Evolutionary conservation across 2,797 vertebrate genomes (phyloP).

Genomic region (Rhinophrynus dorsalis): DNA sequence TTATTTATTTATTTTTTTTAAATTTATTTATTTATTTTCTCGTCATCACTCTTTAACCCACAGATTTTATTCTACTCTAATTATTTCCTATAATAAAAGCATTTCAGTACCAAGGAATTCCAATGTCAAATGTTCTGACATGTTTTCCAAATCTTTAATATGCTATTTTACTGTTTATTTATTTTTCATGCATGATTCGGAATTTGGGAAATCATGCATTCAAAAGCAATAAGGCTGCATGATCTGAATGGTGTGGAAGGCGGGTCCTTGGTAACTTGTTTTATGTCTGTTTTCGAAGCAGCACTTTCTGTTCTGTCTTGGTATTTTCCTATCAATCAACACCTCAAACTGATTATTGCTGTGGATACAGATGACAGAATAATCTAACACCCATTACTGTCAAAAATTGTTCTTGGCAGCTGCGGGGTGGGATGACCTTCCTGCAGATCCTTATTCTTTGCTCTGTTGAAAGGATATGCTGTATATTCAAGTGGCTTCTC

Average conservation of each 20-base stretch:
- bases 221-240: slow-evolving; percentile 6
- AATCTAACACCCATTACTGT: slow-evolving; percentile 73
- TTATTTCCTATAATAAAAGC: neutral
- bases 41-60: no score
- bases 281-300: slow-evolving; percentile 46
- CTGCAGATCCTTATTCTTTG: slow-evolving; percentile 60
- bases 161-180: neutral
- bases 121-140: neutral
- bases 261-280: slow-evolving; percentile 25
- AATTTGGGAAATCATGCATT: neutral
- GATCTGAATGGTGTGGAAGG: slow-evolving; percentile 19
- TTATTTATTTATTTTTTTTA: no score
- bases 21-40: no score
- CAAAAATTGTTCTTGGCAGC: slow-evolving; percentile 69
- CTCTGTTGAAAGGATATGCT: slow-evolving; percentile 56
- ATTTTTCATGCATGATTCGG: neutral
- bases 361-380: slow-evolving; percentile 74
- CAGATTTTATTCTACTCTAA: neutral
- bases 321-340: slow-evolving; percentile 72
- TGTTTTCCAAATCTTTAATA: slow-evolving; percentile 48
- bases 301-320: slow-evolving; percentile 57
- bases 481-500: slow-evolving; percentile 29
- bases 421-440: slow-evolving; percentile 55
- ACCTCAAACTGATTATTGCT: slow-evolving; percentile 71
- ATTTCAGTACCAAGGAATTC: neutral